phyloP scores from a whole-genome alignment of 2,113 vertebrate genomes.

The Eira barbara region DNA sequence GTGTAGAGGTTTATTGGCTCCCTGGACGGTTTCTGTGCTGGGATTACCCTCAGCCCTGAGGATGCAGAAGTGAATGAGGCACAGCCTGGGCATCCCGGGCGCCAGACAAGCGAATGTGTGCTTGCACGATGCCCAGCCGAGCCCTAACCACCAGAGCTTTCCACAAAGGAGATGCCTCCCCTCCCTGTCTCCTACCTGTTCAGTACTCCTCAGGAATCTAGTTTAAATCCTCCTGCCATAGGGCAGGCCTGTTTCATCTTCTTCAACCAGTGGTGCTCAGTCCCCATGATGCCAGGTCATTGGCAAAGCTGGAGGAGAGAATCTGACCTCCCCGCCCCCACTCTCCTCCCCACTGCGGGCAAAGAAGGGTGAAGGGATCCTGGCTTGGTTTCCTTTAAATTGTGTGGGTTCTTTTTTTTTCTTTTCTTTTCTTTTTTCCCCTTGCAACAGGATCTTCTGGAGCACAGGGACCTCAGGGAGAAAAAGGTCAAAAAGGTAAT shows the following conservation, averaged over 20 bases:
- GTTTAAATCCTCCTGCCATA: neutral
- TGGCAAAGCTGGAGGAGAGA: neutral
- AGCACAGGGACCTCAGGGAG: constrained; percentile 67
- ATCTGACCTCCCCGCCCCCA: rapidly evolving
- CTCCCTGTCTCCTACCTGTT: neutral
- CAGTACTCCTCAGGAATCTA: neutral
- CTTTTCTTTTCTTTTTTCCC: neutral
- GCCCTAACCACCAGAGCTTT: neutral
- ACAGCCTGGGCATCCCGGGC: neutral
- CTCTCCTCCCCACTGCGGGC: neutral
- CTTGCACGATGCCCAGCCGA: rapidly evolving
- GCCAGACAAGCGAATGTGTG: rapidly evolving
- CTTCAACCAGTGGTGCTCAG: neutral
- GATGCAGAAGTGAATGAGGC: neutral
- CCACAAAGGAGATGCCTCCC: neutral
- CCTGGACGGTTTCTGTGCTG: neutral
- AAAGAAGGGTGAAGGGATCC: neutral
- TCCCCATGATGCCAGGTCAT: neutral
- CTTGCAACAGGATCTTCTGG: constrained; percentile 68
- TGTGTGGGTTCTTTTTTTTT: neutral
- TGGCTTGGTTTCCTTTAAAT: neutral
- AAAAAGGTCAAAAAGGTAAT: constrained; percentile 72
- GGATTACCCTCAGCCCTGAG: neutral
- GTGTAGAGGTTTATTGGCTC: neutral
- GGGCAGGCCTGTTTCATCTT: neutral